Evolutionary conservation across 2,113 vertebrate genomes (phyloP).

Genomic region (Heterotis niloticus): DNA sequence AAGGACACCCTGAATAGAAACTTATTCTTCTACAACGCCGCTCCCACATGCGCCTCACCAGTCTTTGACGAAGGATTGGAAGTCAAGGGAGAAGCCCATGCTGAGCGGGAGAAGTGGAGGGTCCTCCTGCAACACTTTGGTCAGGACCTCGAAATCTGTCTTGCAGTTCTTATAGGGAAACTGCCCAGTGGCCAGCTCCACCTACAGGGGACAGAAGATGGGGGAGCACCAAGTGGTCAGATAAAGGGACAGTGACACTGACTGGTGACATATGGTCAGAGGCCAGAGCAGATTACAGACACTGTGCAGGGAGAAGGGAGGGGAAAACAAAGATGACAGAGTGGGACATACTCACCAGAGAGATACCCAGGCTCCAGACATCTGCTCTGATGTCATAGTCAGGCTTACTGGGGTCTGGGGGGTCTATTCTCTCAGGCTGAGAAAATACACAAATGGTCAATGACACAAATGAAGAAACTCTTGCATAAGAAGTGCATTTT

Average conservation of each 20-base stretch:
- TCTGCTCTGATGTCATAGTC: constrained; percentile 93
- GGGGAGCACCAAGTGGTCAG: background rate
- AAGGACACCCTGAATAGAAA: too few relatives aligned
- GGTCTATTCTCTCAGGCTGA: constrained; percentile 91
- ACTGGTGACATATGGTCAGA: constrained; percentile 38
- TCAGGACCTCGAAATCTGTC: constrained; percentile 94
- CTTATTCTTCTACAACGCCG: too few relatives aligned
- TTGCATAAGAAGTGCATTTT: too few relatives aligned
- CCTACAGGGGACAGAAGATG: constrained; percentile 53
- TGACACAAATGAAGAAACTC: background rate
- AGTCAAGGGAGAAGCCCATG: constrained; percentile 91
- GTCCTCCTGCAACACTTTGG: constrained; percentile 94
- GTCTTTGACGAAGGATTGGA: constrained; percentile 95
- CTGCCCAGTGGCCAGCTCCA: constrained; percentile 90
- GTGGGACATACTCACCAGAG: constrained; percentile 67
- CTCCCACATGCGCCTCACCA: constrained; percentile 68
- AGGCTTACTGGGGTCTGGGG: constrained; percentile 88
- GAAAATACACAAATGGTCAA: constrained; percentile 22
- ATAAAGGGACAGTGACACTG: too few relatives aligned
- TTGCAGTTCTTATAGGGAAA: constrained; percentile 95
- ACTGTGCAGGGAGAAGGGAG: background rate
- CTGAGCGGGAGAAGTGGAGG: constrained; percentile 82
- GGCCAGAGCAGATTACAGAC: background rate
- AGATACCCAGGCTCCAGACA: constrained; percentile 93
- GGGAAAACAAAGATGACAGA: background rate